Conservation (phyloP, 2,888 invertebrate species). For the Diarsia brunnea region DNA sequence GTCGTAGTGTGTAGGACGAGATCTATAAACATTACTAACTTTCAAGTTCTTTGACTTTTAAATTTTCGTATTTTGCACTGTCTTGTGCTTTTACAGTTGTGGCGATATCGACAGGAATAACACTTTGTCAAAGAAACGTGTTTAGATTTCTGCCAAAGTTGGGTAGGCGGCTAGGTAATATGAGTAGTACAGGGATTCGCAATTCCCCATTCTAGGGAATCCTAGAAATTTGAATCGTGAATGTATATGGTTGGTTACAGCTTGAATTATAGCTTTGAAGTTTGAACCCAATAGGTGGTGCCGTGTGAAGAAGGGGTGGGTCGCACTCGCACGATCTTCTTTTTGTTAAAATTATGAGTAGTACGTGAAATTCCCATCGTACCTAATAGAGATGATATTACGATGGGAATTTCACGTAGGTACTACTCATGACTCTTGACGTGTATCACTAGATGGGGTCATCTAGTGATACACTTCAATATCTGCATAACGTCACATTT, state of each 20-base stretch:
- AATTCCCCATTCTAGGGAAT: not conserved
- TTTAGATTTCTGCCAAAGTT: not conserved
- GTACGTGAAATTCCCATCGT: not conserved
- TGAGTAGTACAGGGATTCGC: not conserved
- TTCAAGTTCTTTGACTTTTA: not conserved
- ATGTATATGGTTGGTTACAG: not conserved
- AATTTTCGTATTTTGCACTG: not conserved
- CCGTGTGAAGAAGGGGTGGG: not conserved
- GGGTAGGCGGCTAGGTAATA: not conserved
- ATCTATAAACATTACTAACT: not conserved
- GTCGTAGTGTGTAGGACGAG: not conserved
- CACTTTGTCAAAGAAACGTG: not conserved
- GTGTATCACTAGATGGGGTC: no score
- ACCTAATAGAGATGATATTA: no score
- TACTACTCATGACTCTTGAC: no score
- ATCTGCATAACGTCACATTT: constrained; percentile 7
- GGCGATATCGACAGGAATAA: not conserved
- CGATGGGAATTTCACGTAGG: no score
- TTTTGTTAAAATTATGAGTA: not conserved
- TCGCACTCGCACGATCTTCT: not conserved
- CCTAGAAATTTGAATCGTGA: not conserved
- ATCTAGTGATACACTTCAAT: not conserved
- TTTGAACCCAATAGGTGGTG: not conserved
- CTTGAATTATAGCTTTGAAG: not conserved
- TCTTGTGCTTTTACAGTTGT: not conserved